A percentile compares a stretch with the other conserved stretches of the same genome.
Conservation (phyloP, 1,140 invertebrate species). For the Drosophila arizonae region DNA sequence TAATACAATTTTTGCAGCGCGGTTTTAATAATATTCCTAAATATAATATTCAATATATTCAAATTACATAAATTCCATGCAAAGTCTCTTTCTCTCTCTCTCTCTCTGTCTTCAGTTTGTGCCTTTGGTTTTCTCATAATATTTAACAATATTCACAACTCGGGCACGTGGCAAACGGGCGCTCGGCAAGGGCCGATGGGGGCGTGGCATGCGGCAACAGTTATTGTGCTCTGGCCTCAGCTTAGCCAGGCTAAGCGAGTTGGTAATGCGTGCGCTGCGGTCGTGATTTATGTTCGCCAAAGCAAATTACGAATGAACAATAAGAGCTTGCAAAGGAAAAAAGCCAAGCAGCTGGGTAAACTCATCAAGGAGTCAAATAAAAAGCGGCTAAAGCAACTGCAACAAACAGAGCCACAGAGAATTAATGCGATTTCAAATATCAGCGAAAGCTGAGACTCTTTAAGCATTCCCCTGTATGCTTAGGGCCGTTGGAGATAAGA, state of each 20-base stretch:
- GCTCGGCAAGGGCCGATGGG: not conserved
- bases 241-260: conserved; percentile 67
- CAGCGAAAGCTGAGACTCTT: not conserved
- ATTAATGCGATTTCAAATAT: not conserved
- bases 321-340: not conserved
- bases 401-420: not conserved
- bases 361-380: conserved; percentile 15
- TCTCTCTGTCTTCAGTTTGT: conserved; percentile 7
- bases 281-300: conserved; percentile 39
- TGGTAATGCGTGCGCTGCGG: conserved; percentile 57
- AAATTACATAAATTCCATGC: conserved; percentile 42
- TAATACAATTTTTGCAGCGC: conserved; percentile 35
- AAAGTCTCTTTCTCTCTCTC: conserved; percentile 4
- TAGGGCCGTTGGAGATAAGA: not conserved
- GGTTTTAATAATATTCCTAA: conserved; percentile 66
- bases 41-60: conserved; percentile 73
- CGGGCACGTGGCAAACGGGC: conserved; percentile 15
- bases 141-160: conserved; percentile 69
- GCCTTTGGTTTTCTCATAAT: conserved; percentile 65
- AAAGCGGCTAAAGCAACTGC: conserved; percentile 1
- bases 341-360: conserved; percentile 20
- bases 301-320: not conserved
- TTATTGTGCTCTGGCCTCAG: conserved; percentile 49
- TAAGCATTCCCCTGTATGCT: not conserved
- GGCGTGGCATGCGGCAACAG: conserved; percentile 44